phyloP scores from a whole-genome alignment of 1,140 invertebrate genomes.

The Drosophila teissieri region DNA sequence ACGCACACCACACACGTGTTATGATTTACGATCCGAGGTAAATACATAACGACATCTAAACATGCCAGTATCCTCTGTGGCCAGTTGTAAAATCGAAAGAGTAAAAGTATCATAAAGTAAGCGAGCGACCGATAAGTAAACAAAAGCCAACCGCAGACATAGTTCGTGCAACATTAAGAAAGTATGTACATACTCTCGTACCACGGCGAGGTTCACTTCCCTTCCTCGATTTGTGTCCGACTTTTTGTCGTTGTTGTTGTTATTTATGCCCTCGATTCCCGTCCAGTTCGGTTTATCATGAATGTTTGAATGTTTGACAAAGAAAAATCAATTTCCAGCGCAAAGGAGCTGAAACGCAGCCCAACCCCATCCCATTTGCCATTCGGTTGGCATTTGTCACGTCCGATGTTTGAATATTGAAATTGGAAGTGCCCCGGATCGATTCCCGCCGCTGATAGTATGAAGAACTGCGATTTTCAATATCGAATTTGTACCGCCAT shows the following conservation, averaged over 20 bases:
- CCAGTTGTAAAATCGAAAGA: constrained; percentile 79
- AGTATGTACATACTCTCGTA: background rate
- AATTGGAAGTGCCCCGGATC: constrained; percentile 25
- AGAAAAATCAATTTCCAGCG: constrained; percentile 72
- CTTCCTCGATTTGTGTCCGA: constrained; percentile 10
- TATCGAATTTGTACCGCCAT: constrained; percentile 46
- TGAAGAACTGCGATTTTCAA: constrained; percentile 68
- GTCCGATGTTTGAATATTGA: constrained; percentile 48
- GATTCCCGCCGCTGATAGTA: constrained; percentile 32
- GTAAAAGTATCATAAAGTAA: constrained; percentile 77
- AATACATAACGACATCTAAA: constrained; percentile 83
- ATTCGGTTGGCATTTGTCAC: constrained; percentile 29
- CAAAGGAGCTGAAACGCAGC: constrained; percentile 10
- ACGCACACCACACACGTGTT: constrained; percentile 60
- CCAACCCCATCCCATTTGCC: constrained; percentile 20
- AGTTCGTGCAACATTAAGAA: constrained; percentile 65
- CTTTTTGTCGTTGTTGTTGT: constrained; percentile 4
- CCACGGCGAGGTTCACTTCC: background rate
- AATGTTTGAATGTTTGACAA: constrained; percentile 58
- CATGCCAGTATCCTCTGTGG: constrained; percentile 77
- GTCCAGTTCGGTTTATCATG: constrained; percentile 35
- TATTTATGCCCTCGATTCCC: constrained; percentile 48
- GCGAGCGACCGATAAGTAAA: constrained; percentile 72
- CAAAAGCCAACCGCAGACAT: constrained; percentile 47
- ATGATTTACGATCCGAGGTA: constrained; percentile 79